These are phyloP conservation scores for Hydroisotoma schaefferi DNA, from an alignment of 2,888 invertebrate species.

Conservation along the genomic window DNA sequence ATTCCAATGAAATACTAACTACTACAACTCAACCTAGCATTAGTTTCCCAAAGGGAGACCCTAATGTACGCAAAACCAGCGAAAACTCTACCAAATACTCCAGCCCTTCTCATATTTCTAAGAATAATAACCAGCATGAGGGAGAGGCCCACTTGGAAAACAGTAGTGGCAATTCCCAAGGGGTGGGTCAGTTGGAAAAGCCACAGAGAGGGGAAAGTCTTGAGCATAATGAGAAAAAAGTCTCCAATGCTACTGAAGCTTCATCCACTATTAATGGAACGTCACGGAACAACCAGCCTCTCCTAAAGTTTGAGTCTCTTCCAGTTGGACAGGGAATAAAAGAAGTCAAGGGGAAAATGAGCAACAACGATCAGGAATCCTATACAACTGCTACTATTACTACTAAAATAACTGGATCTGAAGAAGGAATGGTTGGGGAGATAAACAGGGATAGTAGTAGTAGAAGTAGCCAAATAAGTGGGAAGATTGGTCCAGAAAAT, in stretches of 20 bases:
- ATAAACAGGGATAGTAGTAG: too few species aligned
- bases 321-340: too few species aligned
- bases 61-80: background rate
- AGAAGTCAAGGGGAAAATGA: background rate
- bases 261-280: background rate
- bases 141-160: background rate
- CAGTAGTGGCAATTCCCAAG: conserved; percentile 8
- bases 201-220: background rate
- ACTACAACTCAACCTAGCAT: conserved; percentile 1
- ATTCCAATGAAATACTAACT: conserved; percentile 3
- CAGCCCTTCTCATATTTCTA: conserved; percentile 7
- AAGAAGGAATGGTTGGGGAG: background rate
- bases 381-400: background rate
- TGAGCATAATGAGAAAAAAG: background rate
- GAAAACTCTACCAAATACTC: too few species aligned
- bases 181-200: conserved; percentile 11
- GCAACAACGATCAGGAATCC: background rate
- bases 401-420: background rate
- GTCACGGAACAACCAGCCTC: background rate
- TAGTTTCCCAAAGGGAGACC: background rate
- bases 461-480: too few species aligned
- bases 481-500: background rate
- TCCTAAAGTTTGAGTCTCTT: too few species aligned
- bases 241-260: background rate
- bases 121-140: background rate